Evolutionary conservation across 2,113 vertebrate species (phyloP).

Genomic region (Ammodytes marinus): DNA sequence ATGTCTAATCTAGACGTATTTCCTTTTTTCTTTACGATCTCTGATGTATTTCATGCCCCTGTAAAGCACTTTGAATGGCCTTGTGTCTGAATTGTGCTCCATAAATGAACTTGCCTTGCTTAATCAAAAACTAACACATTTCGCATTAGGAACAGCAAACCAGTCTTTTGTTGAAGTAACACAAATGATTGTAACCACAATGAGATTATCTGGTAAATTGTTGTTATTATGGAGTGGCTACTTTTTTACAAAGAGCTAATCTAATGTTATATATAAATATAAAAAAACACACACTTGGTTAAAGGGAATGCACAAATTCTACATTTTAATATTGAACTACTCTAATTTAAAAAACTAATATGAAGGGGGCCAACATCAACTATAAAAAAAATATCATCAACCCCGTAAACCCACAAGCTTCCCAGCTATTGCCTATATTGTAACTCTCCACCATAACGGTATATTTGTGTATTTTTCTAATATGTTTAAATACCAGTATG

Average conservation of each 20-base stretch:
- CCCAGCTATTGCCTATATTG: no score
- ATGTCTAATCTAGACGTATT: no score
- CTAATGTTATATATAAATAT: slow-evolving; percentile 23
- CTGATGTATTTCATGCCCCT: no score
- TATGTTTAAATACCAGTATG: background rate
- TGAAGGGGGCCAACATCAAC: background rate
- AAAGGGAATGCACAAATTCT: background rate
- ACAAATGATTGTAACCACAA: background rate
- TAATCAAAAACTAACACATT: background rate
- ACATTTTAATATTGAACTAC: background rate
- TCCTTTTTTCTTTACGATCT: no score
- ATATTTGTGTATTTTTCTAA: no score
- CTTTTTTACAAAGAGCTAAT: background rate
- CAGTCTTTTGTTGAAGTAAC: background rate
- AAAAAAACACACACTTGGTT: slow-evolving; percentile 5
- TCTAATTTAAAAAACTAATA: background rate
- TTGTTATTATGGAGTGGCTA: background rate
- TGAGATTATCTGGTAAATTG: slow-evolving; percentile 8
- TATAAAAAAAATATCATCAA: no score
- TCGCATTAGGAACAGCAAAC: background rate
- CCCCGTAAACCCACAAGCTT: no score
- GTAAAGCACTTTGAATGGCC: no score
- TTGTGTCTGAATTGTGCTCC: no score
- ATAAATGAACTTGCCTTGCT: no score
- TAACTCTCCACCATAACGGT: no score